phyloP scores from a whole-genome alignment of 2,797 vertebrate genomes.

The Smutsia gigantea region DNA sequence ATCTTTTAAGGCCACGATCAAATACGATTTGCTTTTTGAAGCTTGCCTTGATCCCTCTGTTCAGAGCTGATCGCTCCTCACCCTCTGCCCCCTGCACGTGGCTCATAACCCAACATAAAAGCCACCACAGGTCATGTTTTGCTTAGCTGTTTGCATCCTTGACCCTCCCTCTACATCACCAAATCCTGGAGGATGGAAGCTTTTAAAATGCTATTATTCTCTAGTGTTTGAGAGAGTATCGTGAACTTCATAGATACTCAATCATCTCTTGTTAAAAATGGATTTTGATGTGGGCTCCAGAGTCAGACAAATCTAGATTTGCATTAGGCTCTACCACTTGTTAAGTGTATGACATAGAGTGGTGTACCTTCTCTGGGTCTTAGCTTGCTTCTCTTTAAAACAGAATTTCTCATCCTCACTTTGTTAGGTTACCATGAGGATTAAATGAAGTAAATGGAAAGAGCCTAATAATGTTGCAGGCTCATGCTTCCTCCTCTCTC shows the following conservation, averaged over 20 bases:
- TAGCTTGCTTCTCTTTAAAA: background rate
- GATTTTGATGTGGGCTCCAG: background rate
- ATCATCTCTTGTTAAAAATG: background rate
- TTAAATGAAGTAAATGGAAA: background rate
- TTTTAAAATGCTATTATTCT: fast-evolving
- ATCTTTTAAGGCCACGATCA: background rate
- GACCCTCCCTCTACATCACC: too few relatives aligned
- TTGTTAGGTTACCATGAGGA: too few relatives aligned
- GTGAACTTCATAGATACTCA: background rate
- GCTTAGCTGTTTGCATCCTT: too few relatives aligned
- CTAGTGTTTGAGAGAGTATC: too few relatives aligned
- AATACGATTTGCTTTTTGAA: background rate
- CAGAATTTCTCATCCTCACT: background rate
- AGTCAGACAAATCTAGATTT: background rate
- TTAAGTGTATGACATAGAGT: background rate
- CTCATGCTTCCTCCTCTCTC: background rate
- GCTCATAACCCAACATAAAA: too few relatives aligned
- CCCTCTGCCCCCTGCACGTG: fast-evolving
- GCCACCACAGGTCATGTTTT: too few relatives aligned
- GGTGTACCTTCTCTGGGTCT: background rate
- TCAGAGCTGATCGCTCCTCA: background rate
- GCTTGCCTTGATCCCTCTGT: background rate
- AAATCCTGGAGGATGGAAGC: background rate
- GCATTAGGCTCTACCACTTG: background rate
- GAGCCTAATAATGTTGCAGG: fast-evolving